A percentile compares a stretch with the other conserved stretches of the same genome.
Conservation (phyloP, 2,113 vertebrate species). For the Trogon melanurus region DNA sequence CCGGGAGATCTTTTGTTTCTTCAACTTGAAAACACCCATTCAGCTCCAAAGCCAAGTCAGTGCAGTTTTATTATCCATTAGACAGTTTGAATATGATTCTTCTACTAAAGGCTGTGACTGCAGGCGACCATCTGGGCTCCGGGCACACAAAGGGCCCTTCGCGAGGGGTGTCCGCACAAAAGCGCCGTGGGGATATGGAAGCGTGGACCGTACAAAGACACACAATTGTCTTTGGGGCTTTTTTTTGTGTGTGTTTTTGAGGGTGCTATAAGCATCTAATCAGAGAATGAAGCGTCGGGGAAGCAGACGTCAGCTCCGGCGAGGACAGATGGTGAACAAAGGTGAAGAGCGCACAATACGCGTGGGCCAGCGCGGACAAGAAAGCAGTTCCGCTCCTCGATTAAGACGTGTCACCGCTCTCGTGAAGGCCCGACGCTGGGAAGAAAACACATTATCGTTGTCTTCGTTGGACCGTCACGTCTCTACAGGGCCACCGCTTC, state of each 20-base stretch:
- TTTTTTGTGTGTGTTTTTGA: background rate
- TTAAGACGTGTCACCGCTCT: background rate
- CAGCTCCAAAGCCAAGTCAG: slow-evolving; percentile 16
- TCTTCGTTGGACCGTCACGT: background rate
- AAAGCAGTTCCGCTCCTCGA: background rate
- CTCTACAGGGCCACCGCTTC: background rate
- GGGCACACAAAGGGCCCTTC: slow-evolving; percentile 44
- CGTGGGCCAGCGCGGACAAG: background rate
- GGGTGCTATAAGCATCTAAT: slow-evolving; percentile 35
- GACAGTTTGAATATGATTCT: slow-evolving; percentile 51
- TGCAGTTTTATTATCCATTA: slow-evolving; percentile 35
- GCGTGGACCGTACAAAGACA: slow-evolving; percentile 75
- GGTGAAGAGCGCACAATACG: slow-evolving; percentile 31
- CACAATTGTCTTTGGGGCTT: slow-evolving; percentile 70
- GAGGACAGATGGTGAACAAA: slow-evolving; percentile 80
- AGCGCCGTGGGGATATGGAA: slow-evolving; percentile 56
- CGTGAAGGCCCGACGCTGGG: background rate
- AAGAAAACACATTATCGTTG: background rate
- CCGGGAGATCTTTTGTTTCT: slow-evolving; percentile 40
- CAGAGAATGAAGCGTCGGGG: slow-evolving; percentile 38
- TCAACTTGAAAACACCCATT: slow-evolving; percentile 32
- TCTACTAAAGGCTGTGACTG: slow-evolving; percentile 4
- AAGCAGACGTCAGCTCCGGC: slow-evolving; percentile 49
- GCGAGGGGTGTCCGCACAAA: slow-evolving; percentile 11
- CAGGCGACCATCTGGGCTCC: slow-evolving; percentile 72